Evolutionary conservation across 2,888 invertebrate species (phyloP), one percentile per base, ranked within the genome.

Genomic region (Drepanosiphum platanoidis): DNA sequence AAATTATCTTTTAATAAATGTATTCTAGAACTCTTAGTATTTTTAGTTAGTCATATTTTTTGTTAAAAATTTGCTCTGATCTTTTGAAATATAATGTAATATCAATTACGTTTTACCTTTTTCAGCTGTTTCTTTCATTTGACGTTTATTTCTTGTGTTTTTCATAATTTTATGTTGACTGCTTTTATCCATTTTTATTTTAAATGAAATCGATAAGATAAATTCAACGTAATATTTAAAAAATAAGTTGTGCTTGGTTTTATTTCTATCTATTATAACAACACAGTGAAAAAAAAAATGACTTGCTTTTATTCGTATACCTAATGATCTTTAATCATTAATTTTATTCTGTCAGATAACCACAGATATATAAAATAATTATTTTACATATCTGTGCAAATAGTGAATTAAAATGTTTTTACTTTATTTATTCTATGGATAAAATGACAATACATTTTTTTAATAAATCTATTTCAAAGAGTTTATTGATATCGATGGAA

Each of bases 371-470:
- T 42, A 9, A 42, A 42, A 42, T 42, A 42, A n/a, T n/a, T n/a
- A n/a, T n/a, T n/a, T n/a, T n/a, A n/a, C n/a, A n/a, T n/a, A n/a
- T n/a, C n/a, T n/a, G n/a, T n/a, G n/a, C n/a, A n/a, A n/a, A n/a
- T n/a, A n/a, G n/a, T n/a, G 52, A 52, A 52, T 52, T 22, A 52
- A 1, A 46, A 46, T 4, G 22, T 1, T 18, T 52, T 22, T 77
- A 11, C 7, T 72, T 1, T 3, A 13, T 77, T 52, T 22, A 52
- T 18, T 52, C 78, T 78, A 78, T 78, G 78, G 61, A 78, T 32
- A 7, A 22, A 39, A 77, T 27, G 61, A 27, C 32, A 64, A 34
- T 34, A 15, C 11, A 39, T 46, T 66, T 34, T 34, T 27, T 18
- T 61, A 27, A 2, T 34, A 0, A 39, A 34, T 52, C 27, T 34